These are phyloP conservation scores for Probaryconus sp. DNA, from an alignment of 1,140 invertebrate species.

Conservation along the genomic window DNA sequence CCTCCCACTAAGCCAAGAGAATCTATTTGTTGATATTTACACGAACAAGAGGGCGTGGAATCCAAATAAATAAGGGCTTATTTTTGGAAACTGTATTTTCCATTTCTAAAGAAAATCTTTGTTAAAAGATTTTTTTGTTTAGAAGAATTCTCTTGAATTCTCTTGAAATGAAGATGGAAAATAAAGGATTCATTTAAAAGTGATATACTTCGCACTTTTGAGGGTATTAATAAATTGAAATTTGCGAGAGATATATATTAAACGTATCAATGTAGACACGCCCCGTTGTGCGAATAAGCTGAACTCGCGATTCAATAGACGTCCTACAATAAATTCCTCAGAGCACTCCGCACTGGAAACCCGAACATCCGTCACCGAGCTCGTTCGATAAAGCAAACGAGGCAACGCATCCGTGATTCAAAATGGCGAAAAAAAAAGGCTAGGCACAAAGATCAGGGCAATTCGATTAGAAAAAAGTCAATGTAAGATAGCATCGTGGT, in stretches of 20 bases:
- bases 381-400: constrained; percentile 27
- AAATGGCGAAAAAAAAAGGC: constrained; percentile 29
- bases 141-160: no score
- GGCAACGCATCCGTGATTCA: no score
- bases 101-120: no score
- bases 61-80: no score
- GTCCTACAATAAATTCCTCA: constrained; percentile 45
- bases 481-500: constrained; percentile 47
- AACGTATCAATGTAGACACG: no score
- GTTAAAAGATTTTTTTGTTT: no score
- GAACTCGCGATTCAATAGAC: constrained; percentile 38
- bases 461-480: constrained; percentile 50
- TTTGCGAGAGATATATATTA: no score
- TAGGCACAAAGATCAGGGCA: constrained; percentile 24
- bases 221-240: no score
- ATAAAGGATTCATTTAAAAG: no score
- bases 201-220: no score
- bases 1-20: constrained; percentile 44
- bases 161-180: no score
- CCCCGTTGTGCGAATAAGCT: constrained; percentile 44
- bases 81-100: no score
- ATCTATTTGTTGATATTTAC: constrained; percentile 51
- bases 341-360: constrained; percentile 25
- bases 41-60: constrained; percentile 27
- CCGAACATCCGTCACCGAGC: constrained; percentile 43